Conservation (phyloP, 2,113 vertebrate species). For the Ptilonorhynchus violaceus region DNA sequence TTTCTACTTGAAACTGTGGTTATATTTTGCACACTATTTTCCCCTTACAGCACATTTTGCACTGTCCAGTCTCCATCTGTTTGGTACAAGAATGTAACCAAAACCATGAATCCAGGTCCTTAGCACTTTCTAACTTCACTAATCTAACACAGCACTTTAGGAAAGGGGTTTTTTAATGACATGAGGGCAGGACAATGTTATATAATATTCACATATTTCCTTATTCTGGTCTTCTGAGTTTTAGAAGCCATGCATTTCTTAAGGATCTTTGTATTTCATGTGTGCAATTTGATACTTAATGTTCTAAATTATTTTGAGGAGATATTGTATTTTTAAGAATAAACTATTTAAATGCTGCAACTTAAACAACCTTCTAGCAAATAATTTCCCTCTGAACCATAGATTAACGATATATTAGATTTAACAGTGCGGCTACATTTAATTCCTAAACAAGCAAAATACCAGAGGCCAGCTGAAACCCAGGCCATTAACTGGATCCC, state of each 20-base stretch:
- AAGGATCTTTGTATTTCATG: not conserved
- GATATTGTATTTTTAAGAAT: not conserved
- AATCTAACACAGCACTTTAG: not conserved
- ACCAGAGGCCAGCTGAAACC: constrained; percentile 37
- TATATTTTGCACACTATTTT: not conserved
- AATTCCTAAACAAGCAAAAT: not conserved
- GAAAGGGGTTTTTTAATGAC: not conserved
- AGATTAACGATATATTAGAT: not conserved
- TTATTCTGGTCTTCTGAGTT: not conserved
- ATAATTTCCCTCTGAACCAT: not conserved
- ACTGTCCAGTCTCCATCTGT: not conserved
- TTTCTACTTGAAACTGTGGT: not conserved
- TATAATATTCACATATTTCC: not conserved
- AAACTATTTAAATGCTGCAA: not conserved
- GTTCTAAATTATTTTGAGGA: not conserved
- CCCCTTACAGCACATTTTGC: not conserved
- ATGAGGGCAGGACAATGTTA: not conserved
- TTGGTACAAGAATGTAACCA: not conserved
- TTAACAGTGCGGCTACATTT: not conserved
- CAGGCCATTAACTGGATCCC: constrained; percentile 1
- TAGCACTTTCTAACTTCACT: not conserved
- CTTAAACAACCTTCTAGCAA: not conserved
- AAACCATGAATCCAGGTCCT: not conserved
- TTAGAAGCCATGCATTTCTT: not conserved
- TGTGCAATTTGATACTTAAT: not conserved